phyloP scores from a whole-genome alignment of 1,140 invertebrate species.

The Atta cephalotes region DNA sequence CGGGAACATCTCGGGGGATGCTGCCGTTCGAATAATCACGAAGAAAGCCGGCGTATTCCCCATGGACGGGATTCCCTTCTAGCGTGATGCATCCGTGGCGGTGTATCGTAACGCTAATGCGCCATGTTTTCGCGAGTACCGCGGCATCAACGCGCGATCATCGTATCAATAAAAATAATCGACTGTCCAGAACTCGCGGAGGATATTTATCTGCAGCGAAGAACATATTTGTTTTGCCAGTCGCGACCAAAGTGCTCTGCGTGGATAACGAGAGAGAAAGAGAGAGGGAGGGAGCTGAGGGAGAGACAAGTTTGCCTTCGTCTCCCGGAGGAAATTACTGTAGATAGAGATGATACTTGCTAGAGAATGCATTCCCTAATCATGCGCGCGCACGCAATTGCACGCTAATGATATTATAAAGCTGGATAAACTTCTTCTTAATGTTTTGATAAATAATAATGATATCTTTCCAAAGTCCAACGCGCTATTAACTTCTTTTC shows the following conservation, averaged over 20 bases:
- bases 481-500: background rate
- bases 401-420: slow-evolving; percentile 50
- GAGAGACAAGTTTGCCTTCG: slow-evolving; percentile 28
- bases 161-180: slow-evolving; percentile 60
- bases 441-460: slow-evolving; percentile 18
- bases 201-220: slow-evolving; percentile 17
- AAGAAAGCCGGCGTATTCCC: slow-evolving; percentile 47
- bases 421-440: background rate
- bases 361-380: slow-evolving; percentile 32
- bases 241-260: slow-evolving; percentile 13
- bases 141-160: slow-evolving; percentile 6
- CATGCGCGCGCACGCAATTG: slow-evolving; percentile 22
- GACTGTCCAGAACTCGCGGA: slow-evolving; percentile 17
- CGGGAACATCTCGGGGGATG: slow-evolving; percentile 18
- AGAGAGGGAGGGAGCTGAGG: background rate
- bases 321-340: slow-evolving; percentile 57
- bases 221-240: slow-evolving; percentile 36
- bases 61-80: background rate
- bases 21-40: slow-evolving; percentile 34
- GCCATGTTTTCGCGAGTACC: background rate
- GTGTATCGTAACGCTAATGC: too few species aligned
- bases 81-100: slow-evolving; percentile 14
- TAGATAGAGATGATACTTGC: slow-evolving; percentile 37
- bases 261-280: background rate
- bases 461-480: background rate